Base-by-base conservation (phyloP, 2,113 vertebrate species). In the Penelope pileata region DNA sequence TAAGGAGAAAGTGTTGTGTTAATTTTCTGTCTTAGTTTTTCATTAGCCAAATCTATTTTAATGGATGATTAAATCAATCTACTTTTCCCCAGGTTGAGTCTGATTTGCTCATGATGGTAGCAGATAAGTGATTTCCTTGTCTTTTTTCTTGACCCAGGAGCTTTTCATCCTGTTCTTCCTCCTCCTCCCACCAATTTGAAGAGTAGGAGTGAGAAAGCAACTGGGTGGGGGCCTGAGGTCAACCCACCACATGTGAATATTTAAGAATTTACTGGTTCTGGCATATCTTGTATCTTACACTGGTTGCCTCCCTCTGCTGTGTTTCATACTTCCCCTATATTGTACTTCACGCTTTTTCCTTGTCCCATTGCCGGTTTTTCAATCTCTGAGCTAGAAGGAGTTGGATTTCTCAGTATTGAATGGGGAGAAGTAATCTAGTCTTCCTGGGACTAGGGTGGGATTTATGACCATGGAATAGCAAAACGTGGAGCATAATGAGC, bases 181-280 rank as follows among this genome's bases (percentile, higher is more conserved):
- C 53, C 7, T 86, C 3, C 21, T 40, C 7, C 19, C 21, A 4
- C 3, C 4, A 7, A 24, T 11, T 8, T 34, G 24, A 63, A 24
- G 19, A 76, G 7, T 3, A 14, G 6, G 18, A 64, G 9, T 0
- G 1, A 76, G 32, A 69, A 16, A 29, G 38, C 1, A 0, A 0
- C n/a, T 56, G 36, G 17, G 17, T 69, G 29, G 40, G 15, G 2
- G 0, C 12, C 38, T 69, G 53, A 81, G 53, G 8, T 79, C 87
- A 84, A 38, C 6, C 22, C 21, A 59, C 22, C 56, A 9, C 16
- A 59, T 60, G 9, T 38, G 29, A 70, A 13, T 76, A 81, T 27
- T 53, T 69, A 67, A 63, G 64, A 63, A 72, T 77, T 81, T 77
- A n/a, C 38, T 63, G 19, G 1, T 3, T 66, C 13, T 40, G 38